Evolutionary conservation across 2,113 vertebrate genomes (phyloP).

Genomic region (Cryptomyrus ogoouensis): DNA sequence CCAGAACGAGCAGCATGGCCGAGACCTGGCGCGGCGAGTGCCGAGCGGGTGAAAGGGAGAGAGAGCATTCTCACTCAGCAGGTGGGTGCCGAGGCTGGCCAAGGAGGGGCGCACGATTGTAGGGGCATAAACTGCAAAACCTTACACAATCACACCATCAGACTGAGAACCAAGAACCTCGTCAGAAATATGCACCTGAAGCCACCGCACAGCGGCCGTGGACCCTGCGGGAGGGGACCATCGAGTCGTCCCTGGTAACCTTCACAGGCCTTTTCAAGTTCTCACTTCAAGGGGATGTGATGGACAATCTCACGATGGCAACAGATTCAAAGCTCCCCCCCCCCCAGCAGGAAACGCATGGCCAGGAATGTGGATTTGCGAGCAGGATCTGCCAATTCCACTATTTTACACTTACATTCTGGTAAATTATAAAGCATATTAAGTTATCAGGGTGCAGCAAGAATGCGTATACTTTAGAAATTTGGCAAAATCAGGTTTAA

Average conservation of each 20-base stretch:
- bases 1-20: conserved; percentile 13
- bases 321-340: background rate
- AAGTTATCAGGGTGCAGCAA: no score
- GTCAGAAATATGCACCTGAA: background rate
- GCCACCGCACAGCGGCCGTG: no score
- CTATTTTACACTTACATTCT: no score
- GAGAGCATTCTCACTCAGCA: background rate
- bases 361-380: background rate
- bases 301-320: background rate
- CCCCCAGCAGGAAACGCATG: background rate
- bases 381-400: background rate
- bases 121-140: background rate
- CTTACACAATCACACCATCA: background rate
- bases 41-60: background rate
- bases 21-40: background rate
- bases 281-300: background rate
- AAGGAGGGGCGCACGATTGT: no score
- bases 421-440: no score
- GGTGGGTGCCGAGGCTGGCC: background rate
- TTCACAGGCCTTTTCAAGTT: background rate
- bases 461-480: no score
- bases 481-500: no score
- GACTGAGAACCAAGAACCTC: background rate
- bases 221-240: no score
- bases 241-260: background rate